These are phyloP conservation scores for Brachycybe producta DNA, from an alignment of 2,888 invertebrate species.

Conservation along the genomic window DNA sequence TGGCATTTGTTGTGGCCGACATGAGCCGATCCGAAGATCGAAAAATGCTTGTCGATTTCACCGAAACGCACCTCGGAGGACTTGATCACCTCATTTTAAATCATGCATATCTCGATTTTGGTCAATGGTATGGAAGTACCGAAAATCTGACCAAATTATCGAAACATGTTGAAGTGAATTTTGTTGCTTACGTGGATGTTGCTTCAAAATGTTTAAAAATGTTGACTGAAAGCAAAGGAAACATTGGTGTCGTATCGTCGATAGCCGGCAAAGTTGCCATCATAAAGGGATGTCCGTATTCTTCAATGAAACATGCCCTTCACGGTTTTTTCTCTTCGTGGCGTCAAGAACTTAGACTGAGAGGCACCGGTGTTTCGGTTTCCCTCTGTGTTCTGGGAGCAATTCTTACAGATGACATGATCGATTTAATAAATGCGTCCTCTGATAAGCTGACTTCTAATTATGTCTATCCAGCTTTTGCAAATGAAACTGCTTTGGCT, in stretches of 20 bases:
- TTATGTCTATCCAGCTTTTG: too few relatives aligned
- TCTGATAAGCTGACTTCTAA: too few relatives aligned
- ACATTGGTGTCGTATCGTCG: slow-evolving; percentile 29
- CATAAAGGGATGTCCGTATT: not conserved
- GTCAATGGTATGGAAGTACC: not conserved
- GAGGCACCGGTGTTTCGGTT: not conserved
- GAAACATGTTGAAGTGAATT: slow-evolving; percentile 27
- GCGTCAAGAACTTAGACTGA: slow-evolving; percentile 1
- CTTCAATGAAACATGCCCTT: not conserved
- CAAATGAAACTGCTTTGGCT: too few relatives aligned
- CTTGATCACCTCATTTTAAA: slow-evolving; percentile 1
- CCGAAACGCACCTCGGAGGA: too few relatives aligned
- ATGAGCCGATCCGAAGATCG: too few relatives aligned
- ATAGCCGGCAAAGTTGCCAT: slow-evolving; percentile 23
- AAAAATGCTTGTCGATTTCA: too few relatives aligned
- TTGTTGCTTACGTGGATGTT: slow-evolving; percentile 30
- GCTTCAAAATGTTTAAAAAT: slow-evolving; percentile 29
- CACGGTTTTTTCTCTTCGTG: not conserved
- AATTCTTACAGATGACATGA: not conserved
- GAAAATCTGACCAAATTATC: not conserved
- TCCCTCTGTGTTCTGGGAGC: not conserved
- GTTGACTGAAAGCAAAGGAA: slow-evolving; percentile 27
- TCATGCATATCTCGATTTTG: not conserved
- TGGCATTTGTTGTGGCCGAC: too few relatives aligned
- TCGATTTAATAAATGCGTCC: not conserved